phyloP scores from a whole-genome alignment of 2,797 vertebrate genomes.

The Orestias chungarensis region DNA sequence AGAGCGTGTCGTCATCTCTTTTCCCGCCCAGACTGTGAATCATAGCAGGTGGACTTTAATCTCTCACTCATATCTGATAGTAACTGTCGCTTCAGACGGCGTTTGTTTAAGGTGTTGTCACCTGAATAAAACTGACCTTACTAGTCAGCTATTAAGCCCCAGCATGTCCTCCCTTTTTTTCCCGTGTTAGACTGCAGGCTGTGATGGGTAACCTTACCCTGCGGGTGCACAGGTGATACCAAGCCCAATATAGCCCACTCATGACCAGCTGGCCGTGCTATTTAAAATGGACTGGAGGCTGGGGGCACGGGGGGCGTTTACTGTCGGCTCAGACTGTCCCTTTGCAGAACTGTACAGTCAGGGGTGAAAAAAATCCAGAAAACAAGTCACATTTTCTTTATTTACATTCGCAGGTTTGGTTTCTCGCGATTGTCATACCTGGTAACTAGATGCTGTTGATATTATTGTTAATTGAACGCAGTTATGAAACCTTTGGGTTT shows the following conservation, averaged over 20 bases:
- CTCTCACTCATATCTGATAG: conserved; percentile 43
- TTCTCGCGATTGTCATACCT: no score
- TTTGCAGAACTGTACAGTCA: conserved; percentile 4
- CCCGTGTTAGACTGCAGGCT: conserved; percentile 34
- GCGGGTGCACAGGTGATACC: conserved; percentile 78
- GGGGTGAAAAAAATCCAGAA: conserved; percentile 3
- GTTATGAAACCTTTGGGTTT: no score
- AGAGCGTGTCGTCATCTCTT: conserved; percentile 48
- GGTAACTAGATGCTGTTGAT: no score
- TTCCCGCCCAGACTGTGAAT: conserved; percentile 70
- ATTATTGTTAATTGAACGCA: no score
- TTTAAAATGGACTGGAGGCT: conserved; percentile 76
- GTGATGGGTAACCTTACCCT: conserved; percentile 75
- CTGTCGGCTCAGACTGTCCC: conserved; percentile 45
- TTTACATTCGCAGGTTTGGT: neutral
- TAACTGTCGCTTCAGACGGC: conserved; percentile 42
- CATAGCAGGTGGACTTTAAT: conserved; percentile 71
- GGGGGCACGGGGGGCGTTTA: conserved; percentile 36
- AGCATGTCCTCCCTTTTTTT: conserved; percentile 3
- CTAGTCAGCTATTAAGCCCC: conserved; percentile 10
- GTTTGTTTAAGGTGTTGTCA: conserved; percentile 64
- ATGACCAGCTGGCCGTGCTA: conserved; percentile 81
- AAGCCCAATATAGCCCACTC: conserved; percentile 80
- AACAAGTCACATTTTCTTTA: neutral
- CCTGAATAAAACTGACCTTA: neutral